phyloP scores from a whole-genome alignment of 2,888 invertebrate genomes.

The Chymomyza fuscimana region DNA sequence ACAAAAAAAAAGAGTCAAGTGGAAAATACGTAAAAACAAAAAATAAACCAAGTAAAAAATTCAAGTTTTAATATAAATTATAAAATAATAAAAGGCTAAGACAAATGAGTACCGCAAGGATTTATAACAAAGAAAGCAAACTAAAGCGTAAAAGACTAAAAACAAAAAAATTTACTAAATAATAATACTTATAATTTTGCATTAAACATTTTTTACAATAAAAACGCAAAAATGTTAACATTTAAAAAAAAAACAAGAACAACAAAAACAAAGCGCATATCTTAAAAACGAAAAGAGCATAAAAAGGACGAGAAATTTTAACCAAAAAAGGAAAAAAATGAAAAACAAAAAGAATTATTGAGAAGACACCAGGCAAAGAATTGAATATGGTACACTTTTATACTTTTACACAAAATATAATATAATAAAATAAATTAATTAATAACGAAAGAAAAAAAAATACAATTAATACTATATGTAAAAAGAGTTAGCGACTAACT shows the following conservation, averaged over 20 bases:
- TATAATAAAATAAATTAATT: conserved; percentile 10
- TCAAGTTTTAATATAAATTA: background rate
- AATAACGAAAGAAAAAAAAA: conserved; percentile 1
- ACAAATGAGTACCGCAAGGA: conserved; percentile 44
- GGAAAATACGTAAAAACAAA: conserved; percentile 28
- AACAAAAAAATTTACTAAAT: conserved; percentile 26
- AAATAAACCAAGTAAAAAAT: background rate
- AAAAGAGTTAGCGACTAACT: conserved; percentile 1
- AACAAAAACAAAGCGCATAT: conserved; percentile 74
- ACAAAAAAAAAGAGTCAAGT: conserved; percentile 20
- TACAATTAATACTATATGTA: conserved; percentile 39
- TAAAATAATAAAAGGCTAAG: conserved; percentile 6
- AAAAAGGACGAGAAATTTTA: conserved; percentile 63
- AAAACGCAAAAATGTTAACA: conserved; percentile 74
- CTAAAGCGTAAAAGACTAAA: conserved; percentile 62
- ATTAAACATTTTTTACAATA: conserved; percentile 48
- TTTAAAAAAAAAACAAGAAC: conserved; percentile 44
- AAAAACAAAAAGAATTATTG: conserved; percentile 12
- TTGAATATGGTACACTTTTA: conserved; percentile 73
- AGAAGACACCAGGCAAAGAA: conserved; percentile 32
- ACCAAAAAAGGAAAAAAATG: conserved; percentile 31
- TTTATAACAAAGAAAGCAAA: conserved; percentile 45
- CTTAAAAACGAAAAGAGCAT: conserved; percentile 54
- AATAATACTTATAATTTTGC: conserved; percentile 58
- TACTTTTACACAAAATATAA: conserved; percentile 74